A percentile compares a stretch with the other conserved stretches of the same genome.
phyloP scores from a whole-genome alignment of 2,797 vertebrate species.

The Cryptoblepharus egeriae region DNA sequence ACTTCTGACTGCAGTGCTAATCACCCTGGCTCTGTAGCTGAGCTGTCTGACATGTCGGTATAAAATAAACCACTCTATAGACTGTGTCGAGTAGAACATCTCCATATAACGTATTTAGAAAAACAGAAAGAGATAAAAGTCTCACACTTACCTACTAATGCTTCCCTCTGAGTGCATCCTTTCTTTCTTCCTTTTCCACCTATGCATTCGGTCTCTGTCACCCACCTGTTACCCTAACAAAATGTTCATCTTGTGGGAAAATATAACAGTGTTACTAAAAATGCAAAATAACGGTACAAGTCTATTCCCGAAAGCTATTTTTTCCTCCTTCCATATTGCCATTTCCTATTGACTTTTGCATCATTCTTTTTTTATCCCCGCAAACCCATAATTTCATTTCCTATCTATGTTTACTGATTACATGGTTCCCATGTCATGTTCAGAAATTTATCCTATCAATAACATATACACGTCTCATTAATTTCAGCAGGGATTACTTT shows the following conservation, averaged over 20 bases:
- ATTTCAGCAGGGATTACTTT: background rate
- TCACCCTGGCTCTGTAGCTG: constrained; percentile 11
- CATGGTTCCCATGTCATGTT: background rate
- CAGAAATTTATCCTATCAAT: too few species aligned
- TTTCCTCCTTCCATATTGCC: background rate
- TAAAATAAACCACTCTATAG: constrained; percentile 19
- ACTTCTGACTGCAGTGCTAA: constrained; percentile 14
- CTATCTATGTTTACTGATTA: background rate
- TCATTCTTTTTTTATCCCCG: background rate
- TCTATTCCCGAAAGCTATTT: too few species aligned
- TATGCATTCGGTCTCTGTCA: background rate
- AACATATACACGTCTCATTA: background rate
- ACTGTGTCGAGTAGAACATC: constrained; percentile 9
- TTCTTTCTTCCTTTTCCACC: background rate
- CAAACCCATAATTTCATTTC: background rate
- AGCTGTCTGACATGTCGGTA: constrained; percentile 7
- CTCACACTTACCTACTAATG: background rate
- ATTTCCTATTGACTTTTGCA: background rate
- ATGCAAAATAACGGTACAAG: background rate
- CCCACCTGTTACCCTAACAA: constrained; percentile 1
- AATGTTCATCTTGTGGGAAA: background rate
- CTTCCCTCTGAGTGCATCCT: background rate
- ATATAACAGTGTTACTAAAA: background rate
- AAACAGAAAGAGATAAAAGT: constrained; percentile 8
- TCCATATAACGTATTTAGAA: constrained; percentile 1